A percentile compares a stretch with the other conserved stretches of the same genome.
These are phyloP conservation scores for Cactoblastis cactorum DNA, from an alignment of 2,888 invertebrate genomes.

Conservation along the genomic window DNA sequence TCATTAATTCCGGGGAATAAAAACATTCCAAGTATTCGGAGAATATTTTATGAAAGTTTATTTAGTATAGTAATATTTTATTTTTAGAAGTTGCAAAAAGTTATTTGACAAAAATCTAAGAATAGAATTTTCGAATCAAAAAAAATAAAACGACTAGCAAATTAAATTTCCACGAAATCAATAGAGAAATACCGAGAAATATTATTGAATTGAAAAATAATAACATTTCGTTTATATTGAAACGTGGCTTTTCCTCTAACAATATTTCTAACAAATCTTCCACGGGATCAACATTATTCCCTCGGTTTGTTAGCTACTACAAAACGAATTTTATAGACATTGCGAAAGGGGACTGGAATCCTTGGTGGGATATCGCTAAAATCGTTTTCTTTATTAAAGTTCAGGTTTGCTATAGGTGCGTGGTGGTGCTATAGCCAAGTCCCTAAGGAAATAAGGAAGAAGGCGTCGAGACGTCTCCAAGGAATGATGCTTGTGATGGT, in stretches of 20 bases:
- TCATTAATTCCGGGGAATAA: too few species aligned
- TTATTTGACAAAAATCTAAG: too few species aligned
- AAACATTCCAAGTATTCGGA: too few species aligned
- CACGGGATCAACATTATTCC: slow-evolving; percentile 39
- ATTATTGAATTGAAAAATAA: not conserved
- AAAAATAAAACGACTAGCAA: not conserved
- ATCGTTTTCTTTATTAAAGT: slow-evolving; percentile 54
- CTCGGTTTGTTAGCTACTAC: slow-evolving; percentile 42
- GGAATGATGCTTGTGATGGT: slow-evolving; percentile 21
- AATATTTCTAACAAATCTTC: slow-evolving; percentile 11
- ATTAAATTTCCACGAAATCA: not conserved
- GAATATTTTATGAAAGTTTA: too few species aligned
- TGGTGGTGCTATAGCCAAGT: slow-evolving; percentile 46
- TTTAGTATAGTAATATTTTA: too few species aligned
- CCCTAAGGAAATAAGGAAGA: slow-evolving; percentile 65
- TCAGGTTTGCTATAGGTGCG: slow-evolving; percentile 53
- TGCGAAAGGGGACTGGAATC: slow-evolving; percentile 44
- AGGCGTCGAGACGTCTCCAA: slow-evolving; percentile 26
- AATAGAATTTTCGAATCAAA: not conserved
- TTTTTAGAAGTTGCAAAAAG: too few species aligned
- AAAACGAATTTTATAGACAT: slow-evolving; percentile 55
- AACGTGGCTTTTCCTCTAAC: slow-evolving; percentile 8
- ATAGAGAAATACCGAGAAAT: not conserved
- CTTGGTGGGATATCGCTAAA: slow-evolving; percentile 47
- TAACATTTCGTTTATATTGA: slow-evolving; percentile 1